phyloP scores from a whole-genome alignment of 2,797 vertebrate species.

The Melanotaenia boesemani region DNA sequence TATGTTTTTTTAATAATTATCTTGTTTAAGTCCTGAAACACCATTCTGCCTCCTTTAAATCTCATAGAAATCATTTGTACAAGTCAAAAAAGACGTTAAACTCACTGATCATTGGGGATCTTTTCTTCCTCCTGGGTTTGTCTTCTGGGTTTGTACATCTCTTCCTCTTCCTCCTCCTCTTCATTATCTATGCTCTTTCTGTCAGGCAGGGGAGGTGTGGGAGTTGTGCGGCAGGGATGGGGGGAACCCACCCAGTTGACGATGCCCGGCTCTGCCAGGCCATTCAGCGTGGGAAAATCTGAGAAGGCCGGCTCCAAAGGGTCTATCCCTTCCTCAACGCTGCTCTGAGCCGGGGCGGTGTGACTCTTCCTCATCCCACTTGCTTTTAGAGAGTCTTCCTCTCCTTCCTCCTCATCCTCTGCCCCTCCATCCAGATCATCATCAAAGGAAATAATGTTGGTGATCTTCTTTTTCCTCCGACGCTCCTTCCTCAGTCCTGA shows the following conservation, averaged over 20 bases:
- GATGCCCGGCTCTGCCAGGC: constrained; percentile 65
- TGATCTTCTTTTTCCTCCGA: constrained; percentile 95
- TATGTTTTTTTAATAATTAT: background rate
- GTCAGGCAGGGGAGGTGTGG: constrained; percentile 66
- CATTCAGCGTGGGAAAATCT: constrained; percentile 71
- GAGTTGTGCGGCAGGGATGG: constrained; percentile 50
- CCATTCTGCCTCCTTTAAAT: background rate
- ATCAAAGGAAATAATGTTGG: constrained; percentile 97
- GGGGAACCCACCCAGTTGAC: constrained; percentile 80
- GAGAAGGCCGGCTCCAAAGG: constrained; percentile 62
- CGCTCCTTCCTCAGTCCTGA: constrained; percentile 90
- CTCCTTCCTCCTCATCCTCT: constrained; percentile 85
- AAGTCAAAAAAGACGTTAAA: constrained; percentile 22
- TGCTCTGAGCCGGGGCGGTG: constrained; percentile 75
- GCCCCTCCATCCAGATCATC: constrained; percentile 89
- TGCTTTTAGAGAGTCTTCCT: constrained; percentile 72
- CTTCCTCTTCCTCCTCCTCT: constrained; percentile 80
- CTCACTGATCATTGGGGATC: constrained; percentile 79
- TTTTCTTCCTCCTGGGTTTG: constrained; percentile 71
- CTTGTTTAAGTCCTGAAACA: too few species aligned
- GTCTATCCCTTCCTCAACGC: constrained; percentile 89
- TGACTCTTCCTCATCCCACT: constrained; percentile 74
- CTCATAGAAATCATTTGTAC: background rate
- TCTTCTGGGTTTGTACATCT: constrained; percentile 77
- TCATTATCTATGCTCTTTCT: constrained; percentile 81